A percentile compares a stretch with the other conserved stretches of the same genome.
Evolutionary conservation across 1,140 invertebrate genomes (phyloP).

Genomic region (Drosophila orosa): DNA sequence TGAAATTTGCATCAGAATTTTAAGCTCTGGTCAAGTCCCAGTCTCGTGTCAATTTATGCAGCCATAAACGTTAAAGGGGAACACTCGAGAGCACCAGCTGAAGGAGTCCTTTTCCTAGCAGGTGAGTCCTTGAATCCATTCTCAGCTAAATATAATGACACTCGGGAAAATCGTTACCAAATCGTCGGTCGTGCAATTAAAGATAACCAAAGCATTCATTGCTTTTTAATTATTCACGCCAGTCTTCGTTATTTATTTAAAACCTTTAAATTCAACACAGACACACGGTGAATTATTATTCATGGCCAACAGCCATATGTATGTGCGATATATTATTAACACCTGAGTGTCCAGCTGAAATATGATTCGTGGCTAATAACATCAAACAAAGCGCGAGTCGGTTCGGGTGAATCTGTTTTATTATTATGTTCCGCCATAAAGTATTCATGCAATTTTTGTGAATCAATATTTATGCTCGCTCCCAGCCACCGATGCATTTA

Average conservation of each 20-base stretch:
- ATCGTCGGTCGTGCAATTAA: slow-evolving; percentile 28
- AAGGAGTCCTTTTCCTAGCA: slow-evolving; percentile 12
- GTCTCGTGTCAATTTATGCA: slow-evolving; percentile 51
- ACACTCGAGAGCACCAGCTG: slow-evolving; percentile 12
- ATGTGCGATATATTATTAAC: slow-evolving; percentile 33
- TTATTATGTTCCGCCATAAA: slow-evolving; percentile 14
- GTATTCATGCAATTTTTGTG: slow-evolving; percentile 27
- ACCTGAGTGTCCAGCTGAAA: slow-evolving; percentile 28
- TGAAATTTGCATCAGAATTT: slow-evolving; percentile 48
- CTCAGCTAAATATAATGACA: neutral
- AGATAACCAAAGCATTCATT: slow-evolving; percentile 34
- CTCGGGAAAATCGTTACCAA: slow-evolving; percentile 4
- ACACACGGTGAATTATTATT: slow-evolving; percentile 38
- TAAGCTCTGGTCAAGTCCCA: slow-evolving; percentile 21
- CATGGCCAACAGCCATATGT: slow-evolving; percentile 16
- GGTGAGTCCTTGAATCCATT: slow-evolving; percentile 38
- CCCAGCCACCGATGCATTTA: slow-evolving; percentile 17
- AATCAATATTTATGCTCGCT: slow-evolving; percentile 38
- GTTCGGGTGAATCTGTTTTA: slow-evolving; percentile 11
- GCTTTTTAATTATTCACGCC: slow-evolving; percentile 30
- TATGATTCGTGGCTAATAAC: slow-evolving; percentile 23
- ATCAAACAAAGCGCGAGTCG: slow-evolving; percentile 2
- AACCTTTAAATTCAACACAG: slow-evolving; percentile 10
- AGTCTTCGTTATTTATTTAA: slow-evolving; percentile 45
- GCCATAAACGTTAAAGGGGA: slow-evolving; percentile 40